These are phyloP conservation scores for Agrotis segetum DNA, from an alignment of 2,888 invertebrate genomes.

Conservation along the genomic window DNA sequence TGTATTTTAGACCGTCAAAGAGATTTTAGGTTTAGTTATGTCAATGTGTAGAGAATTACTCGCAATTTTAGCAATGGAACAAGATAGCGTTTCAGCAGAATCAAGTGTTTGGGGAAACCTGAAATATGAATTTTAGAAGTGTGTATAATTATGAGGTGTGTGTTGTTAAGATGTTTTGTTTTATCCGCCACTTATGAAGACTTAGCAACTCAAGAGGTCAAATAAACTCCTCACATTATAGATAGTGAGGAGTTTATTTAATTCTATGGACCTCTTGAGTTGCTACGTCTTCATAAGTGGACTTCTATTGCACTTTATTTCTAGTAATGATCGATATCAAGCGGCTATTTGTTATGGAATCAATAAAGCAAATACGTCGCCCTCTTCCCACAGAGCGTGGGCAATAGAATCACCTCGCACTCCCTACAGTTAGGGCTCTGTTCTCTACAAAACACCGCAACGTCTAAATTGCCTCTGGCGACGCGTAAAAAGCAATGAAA, in stretches of 20 bases:
- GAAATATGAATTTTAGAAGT: not conserved
- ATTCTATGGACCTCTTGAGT: too few species aligned
- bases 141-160: too few species aligned
- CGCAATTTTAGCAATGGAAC: not conserved
- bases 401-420: constrained; percentile 77
- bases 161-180: too few species aligned
- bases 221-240: constrained; percentile 12
- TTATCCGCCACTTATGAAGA: not conserved
- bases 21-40: not conserved
- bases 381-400: constrained; percentile 77
- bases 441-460: constrained; percentile 83
- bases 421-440: constrained; percentile 71
- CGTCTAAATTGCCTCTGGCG: constrained; percentile 88
- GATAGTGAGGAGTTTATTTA: too few species aligned
- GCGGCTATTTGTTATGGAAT: constrained; percentile 68
- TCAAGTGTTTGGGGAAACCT: not conserved
- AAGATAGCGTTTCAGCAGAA: not conserved
- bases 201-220: not conserved
- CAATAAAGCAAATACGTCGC: constrained; percentile 76
- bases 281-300: too few species aligned
- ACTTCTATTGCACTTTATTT: constrained; percentile 17
- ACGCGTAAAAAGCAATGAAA: constrained; percentile 90
- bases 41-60: not conserved
- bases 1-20: constrained; percentile 17
- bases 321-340: constrained; percentile 60